Conservation (phyloP, 2,113 vertebrate genomes). For the Callopanchax toddi region DNA sequence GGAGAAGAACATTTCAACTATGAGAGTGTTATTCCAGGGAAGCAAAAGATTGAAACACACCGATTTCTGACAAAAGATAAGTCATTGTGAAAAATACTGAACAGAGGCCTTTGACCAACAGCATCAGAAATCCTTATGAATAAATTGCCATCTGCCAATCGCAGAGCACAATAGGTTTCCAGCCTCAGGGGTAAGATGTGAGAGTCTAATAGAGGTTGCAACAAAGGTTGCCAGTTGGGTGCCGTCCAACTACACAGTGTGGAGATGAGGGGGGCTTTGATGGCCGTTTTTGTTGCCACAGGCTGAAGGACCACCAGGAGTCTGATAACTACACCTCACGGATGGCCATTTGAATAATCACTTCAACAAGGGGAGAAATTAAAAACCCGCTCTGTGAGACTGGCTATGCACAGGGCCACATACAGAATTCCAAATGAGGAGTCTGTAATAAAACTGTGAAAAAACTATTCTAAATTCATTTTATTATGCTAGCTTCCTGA, state of each 20-base stretch:
- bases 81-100: constrained; percentile 43
- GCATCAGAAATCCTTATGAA: constrained; percentile 51
- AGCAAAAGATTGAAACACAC: constrained; percentile 36
- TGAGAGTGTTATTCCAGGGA: background rate
- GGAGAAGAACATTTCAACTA: constrained; percentile 12
- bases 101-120: constrained; percentile 43
- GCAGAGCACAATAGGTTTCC: constrained; percentile 52
- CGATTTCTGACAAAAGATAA: constrained; percentile 48
- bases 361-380: constrained; percentile 80
- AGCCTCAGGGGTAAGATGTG: constrained; percentile 58
- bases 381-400: constrained; percentile 77
- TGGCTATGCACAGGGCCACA: constrained; percentile 67
- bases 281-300: constrained; percentile 70
- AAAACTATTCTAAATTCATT: constrained; percentile 32
- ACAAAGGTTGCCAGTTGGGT: constrained; percentile 71
- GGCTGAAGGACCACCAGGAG: constrained; percentile 76
- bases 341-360: constrained; percentile 82
- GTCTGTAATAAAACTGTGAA: constrained; percentile 50
- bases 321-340: constrained; percentile 79
- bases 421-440: constrained; percentile 74
- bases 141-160: constrained; percentile 63
- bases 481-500: constrained; percentile 28
- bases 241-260: constrained; percentile 54
- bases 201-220: constrained; percentile 65
- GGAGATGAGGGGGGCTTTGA: constrained; percentile 31